Base-by-base conservation (phyloP, 2,888 invertebrate species). In the Eupsilia transversa region DNA sequence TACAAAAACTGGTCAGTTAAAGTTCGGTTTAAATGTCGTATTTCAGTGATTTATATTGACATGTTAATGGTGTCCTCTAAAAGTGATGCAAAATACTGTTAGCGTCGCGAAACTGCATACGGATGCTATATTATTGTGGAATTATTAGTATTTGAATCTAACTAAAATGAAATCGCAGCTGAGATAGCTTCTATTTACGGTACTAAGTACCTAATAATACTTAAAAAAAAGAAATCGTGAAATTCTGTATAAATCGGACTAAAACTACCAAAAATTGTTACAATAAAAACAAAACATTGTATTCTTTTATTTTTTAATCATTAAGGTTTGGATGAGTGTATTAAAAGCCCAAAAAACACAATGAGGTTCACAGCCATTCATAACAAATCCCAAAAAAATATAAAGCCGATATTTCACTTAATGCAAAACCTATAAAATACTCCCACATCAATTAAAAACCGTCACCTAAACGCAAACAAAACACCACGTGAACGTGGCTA, bases 401-500 rank as follows among this genome's bases (percentile, higher is more conserved):
- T 27, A 43, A 69, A 38, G n/a, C 35, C 35, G 23, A 77, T 38
- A 61, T 43, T 66, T 82, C 6, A 57, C n/a, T 63, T 30, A 20
- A 73, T 43, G 23, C 43, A 65, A 67, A 65, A 54, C 57, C 54
- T 72, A 71, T 61, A 77, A 77, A 56, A 54, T 64, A 85, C 85
- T 77, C 85, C 77, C 85, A 85, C 76, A 85, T 77, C 64, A 85
- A 84, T 77, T 85, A 73, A 80, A 76, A 33, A 52, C 38, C 64
- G 68, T 80, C 75, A 56, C 72, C 66, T 61, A 49, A 61, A 52
- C 67, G 60, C 74, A 73, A 76, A 79, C 72, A 85, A 81, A 84
- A 80, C 74, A 87, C 83, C 88, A 86, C 83, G 82, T 86, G 81
- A 83, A 77, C 67, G 33, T 59, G 49, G n/a, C 52, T 49, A 76